phyloP scores from a whole-genome alignment of 2,113 vertebrate species.

The Cavia porcellus region DNA sequence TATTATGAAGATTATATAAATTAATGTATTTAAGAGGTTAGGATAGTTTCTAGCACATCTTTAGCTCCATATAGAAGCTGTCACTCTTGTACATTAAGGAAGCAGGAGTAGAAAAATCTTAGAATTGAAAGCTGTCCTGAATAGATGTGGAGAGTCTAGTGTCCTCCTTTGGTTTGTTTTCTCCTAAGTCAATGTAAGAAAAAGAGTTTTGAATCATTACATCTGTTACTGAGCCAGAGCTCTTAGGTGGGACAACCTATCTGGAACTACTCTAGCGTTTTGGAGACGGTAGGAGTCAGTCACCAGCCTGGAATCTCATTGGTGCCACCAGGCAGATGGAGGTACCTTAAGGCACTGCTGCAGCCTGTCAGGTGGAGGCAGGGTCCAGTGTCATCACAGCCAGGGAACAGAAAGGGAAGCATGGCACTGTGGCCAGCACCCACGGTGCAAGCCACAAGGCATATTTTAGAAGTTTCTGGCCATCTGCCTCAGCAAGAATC shows the following conservation, averaged over 20 bases:
- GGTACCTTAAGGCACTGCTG: not conserved
- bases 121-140: not conserved
- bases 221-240: not conserved
- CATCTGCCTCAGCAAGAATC: not conserved
- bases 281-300: not conserved
- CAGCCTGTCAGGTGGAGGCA: not conserved
- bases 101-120: not conserved
- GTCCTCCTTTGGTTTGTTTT: not conserved
- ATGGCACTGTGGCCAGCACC: not conserved
- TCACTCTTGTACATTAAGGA: not conserved
- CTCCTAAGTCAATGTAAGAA: not conserved
- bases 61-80: not conserved
- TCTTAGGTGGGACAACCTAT: not conserved
- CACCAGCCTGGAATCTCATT: not conserved
- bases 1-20: not conserved
- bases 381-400: not conserved
- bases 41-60: not conserved
- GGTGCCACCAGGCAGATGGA: not conserved
- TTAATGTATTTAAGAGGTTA: not conserved
- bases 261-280: not conserved
- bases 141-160: not conserved
- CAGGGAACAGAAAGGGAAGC: not conserved
- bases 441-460: not conserved
- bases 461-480: not conserved
- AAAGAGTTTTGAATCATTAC: not conserved